phyloP scores from a whole-genome alignment of 2,888 invertebrate species.

The Choristoneura rosaceana region DNA sequence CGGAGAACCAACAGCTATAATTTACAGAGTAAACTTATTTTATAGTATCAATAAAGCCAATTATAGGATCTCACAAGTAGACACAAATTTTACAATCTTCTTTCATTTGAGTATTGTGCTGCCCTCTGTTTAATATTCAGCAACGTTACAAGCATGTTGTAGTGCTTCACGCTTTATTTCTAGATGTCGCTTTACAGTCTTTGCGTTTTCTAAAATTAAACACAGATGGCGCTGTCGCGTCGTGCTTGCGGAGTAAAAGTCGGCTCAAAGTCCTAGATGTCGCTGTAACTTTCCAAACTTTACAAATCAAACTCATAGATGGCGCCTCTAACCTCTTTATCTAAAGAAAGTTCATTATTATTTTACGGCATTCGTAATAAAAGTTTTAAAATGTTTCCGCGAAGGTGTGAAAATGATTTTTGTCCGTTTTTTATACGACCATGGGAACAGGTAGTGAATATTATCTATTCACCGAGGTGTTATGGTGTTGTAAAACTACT shows the following conservation, averaged over 20 bases:
- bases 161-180: not conserved
- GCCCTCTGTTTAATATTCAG: conserved; percentile 16
- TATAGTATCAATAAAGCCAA: too few relatives aligned
- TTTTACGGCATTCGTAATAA: conserved; percentile 80
- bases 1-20: too few relatives aligned
- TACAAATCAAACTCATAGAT: conserved; percentile 53
- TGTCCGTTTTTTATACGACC: conserved; percentile 69
- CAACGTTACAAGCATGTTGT: not conserved
- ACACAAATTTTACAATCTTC: not conserved
- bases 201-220: not conserved
- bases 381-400: conserved; percentile 75
- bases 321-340: conserved; percentile 53
- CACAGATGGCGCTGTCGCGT: conserved; percentile 19
- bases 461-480: conserved; percentile 39
- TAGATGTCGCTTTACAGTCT: conserved; percentile 14
- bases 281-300: conserved; percentile 37
- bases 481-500: conserved; percentile 37
- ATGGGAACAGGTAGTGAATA: conserved; percentile 75
- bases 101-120: not conserved
- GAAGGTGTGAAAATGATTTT: conserved; percentile 84
- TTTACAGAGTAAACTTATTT: too few relatives aligned
- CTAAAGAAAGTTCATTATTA: conserved; percentile 76
- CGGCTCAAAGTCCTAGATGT: conserved; percentile 49
- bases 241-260: not conserved
- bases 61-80: too few relatives aligned